A percentile compares a stretch with the other conserved stretches of the same genome.
Conservation (phyloP, 2,797 vertebrate species). For the Pachyuromys duprasi region DNA sequence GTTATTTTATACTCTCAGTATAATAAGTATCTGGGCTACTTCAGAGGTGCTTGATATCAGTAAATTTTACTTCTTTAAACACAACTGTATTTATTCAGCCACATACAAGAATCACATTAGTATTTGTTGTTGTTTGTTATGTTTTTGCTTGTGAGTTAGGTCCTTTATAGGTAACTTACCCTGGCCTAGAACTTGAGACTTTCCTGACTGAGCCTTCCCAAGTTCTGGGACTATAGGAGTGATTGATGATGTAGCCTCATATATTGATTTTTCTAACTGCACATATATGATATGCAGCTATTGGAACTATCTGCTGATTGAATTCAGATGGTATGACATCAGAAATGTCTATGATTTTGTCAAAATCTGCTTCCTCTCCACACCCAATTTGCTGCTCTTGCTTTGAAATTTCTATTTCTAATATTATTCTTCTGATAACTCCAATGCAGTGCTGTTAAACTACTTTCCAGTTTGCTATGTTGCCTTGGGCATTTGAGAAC, state of each 20-base stretch:
- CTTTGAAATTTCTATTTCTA: neutral
- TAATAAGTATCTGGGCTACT: neutral
- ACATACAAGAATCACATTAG: neutral
- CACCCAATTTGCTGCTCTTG: neutral
- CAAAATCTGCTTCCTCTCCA: neutral
- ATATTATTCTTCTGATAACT: neutral
- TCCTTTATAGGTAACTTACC: neutral
- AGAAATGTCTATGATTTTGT: neutral
- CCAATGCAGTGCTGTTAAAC: neutral
- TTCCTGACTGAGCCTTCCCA: neutral
- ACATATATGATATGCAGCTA: neutral
- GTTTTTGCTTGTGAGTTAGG: neutral
- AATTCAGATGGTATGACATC: neutral
- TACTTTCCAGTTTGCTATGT: neutral
- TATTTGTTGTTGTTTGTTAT: neutral
- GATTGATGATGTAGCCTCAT: neutral
- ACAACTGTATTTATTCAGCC: neutral
- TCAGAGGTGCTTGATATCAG: neutral
- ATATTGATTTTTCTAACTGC: neutral
- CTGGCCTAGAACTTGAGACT: neutral
- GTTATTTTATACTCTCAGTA: slow-evolving; percentile 19
- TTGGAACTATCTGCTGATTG: neutral
- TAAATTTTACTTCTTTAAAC: slow-evolving; percentile 15
- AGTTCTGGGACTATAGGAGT: neutral
- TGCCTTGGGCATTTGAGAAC: neutral